These are phyloP conservation scores for Albula glossodonta DNA, from an alignment of 2,113 vertebrate species.

Conservation along the genomic window DNA sequence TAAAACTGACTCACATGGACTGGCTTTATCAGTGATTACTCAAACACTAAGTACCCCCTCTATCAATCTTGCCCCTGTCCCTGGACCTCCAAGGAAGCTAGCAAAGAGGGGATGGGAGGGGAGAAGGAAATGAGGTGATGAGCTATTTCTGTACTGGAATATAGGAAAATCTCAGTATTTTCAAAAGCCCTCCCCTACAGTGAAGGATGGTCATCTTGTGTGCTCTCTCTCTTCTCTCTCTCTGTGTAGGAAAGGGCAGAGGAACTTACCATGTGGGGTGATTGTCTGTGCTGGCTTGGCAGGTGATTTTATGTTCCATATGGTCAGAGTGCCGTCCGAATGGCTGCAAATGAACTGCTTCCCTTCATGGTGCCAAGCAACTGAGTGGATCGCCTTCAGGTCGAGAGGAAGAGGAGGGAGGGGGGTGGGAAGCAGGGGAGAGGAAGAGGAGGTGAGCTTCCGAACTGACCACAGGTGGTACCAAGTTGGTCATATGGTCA, in stretches of 20 bases:
- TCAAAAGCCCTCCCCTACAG: not conserved
- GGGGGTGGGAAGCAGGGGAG: not conserved
- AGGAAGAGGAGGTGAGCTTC: not conserved
- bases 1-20: not conserved
- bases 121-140: not conserved
- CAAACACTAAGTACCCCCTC: not conserved
- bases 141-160: not conserved
- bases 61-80: not conserved
- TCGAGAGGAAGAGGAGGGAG: slow-evolving; percentile 40
- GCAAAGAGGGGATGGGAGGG: not conserved
- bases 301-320: slow-evolving; percentile 94
- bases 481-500: not conserved
- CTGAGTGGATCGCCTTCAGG: slow-evolving; percentile 92
- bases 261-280: slow-evolving; percentile 91
- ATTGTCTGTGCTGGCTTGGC: slow-evolving; percentile 93
- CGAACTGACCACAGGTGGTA: not conserved
- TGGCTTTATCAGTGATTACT: not conserved
- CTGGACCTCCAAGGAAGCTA: not conserved
- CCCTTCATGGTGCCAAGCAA: slow-evolving; percentile 98
- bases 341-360: slow-evolving; percentile 99
- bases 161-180: not conserved
- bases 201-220: not conserved
- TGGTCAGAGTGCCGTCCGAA: slow-evolving; percentile 96
- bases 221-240: slow-evolving; percentile 32
- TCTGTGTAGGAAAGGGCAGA: slow-evolving; percentile 13